Percentiles rank a stretch among this genome's conserved stretches.
Conservation (phyloP, 2,797 vertebrate species). For the Caiman crocodilus region DNA sequence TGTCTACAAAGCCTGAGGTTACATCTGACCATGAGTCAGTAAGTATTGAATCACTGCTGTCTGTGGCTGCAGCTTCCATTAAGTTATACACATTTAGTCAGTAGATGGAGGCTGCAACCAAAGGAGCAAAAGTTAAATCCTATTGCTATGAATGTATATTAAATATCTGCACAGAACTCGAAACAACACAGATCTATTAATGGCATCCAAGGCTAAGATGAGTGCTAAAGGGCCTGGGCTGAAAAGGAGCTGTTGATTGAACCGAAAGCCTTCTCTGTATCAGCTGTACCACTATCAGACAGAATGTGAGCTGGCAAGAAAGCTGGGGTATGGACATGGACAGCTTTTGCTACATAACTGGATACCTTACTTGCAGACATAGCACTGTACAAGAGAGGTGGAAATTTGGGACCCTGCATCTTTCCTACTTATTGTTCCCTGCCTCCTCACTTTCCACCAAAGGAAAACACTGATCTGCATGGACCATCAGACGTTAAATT, state of each 20-base stretch:
- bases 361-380: neutral
- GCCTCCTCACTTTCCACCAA: neutral
- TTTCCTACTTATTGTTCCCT: neutral
- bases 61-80: neutral
- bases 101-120: neutral
- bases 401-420: neutral
- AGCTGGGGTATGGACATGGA: neutral
- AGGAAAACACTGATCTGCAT: neutral
- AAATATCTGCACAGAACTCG: neutral
- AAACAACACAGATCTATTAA: neutral
- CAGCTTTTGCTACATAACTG: neutral
- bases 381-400: neutral
- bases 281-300: neutral
- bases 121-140: neutral
- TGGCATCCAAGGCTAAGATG: neutral
- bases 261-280: neutral
- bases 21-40: neutral
- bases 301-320: neutral
- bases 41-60: neutral
- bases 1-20: neutral
- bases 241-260: neutral
- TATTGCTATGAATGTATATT: neutral
- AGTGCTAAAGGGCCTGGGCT: neutral
- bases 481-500: neutral
- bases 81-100: neutral